Evolutionary conservation across 2,113 vertebrate species (phyloP), one percentile per base, ranked within the genome.

Genomic region (Mystacornis crossleyi): DNA sequence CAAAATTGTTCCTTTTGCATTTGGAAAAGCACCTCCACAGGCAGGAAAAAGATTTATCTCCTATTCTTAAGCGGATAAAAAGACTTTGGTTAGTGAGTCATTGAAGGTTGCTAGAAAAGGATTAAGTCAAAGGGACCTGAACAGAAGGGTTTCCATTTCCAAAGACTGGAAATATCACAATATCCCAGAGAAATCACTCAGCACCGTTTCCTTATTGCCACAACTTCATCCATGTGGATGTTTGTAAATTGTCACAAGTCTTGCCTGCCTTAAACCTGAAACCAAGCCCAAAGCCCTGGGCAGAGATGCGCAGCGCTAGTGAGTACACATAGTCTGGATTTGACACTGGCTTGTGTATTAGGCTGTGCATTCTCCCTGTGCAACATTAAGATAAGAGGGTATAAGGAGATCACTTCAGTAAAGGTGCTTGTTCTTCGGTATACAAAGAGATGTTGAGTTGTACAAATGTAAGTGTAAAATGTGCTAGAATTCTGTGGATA

Each of bases 301-400:
- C 18, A 43, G 33, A 78, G 15, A 18, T 21, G 14, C 0, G 0
- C 20, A 38, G 14, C 54, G 12, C 14, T 25, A 72, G 25, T n/a
- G 8, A 64, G 19, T 55, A 34, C 4, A 23, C 4, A 4, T 4
- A 42, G 18, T 23, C 11, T 28, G 57, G 28, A 51, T 53, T 73
- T 55, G 25, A 34, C 21, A 31, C 5, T 17, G 7, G 1, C 18
- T 53, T 62, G 8, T 61, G 4, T 45, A 31, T 36, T 28, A 31
- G 8, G 6, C 28, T 57, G 18, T 66, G 6, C 8, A 29, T 48
- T 57, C 82, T 69, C 9, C 47, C 11, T 23, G 33, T 42, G 10
- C 8, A 79, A 84, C 70, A 62, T 29, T 33, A 43, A 16, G 13
- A 9, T 21, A 69, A 70, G 5, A n/a, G 13, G 7, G 14, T 45